Evolutionary conservation across 2,113 vertebrate genomes (phyloP).

Genomic region (Hippocampus mohnikei): DNA sequence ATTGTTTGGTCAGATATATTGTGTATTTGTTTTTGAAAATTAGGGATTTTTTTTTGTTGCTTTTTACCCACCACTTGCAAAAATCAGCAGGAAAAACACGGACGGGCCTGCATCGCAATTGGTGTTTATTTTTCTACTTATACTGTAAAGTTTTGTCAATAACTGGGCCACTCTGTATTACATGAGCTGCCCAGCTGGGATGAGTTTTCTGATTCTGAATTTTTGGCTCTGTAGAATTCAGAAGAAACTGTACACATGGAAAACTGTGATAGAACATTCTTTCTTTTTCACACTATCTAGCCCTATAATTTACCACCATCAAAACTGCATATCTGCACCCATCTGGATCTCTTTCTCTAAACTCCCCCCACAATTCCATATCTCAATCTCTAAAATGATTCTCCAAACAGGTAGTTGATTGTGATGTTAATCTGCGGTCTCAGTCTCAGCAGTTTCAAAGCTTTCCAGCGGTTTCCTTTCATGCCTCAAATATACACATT

Average conservation of each 20-base stretch:
- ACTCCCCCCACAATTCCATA: background rate
- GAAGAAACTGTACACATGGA: too few species aligned
- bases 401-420: background rate
- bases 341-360: background rate
- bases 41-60: background rate
- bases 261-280: too few species aligned
- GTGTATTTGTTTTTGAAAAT: background rate
- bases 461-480: conserved; percentile 42
- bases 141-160: too few species aligned
- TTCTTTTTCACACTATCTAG: background rate
- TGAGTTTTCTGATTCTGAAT: too few species aligned
- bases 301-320: background rate
- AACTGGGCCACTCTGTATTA: too few species aligned
- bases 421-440: background rate
- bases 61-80: background rate
- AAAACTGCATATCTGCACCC: background rate
- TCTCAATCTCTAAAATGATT: conserved; percentile 1
- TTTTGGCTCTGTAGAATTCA: too few species aligned
- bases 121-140: too few species aligned
- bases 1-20: background rate
- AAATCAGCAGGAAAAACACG: too few species aligned
- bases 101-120: too few species aligned
- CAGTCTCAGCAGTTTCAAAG: background rate
- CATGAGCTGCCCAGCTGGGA: too few species aligned
- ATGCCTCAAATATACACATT: conserved; percentile 6